Evolutionary conservation across 2,888 invertebrate species (phyloP).

Genomic region (Archaeoteleia sp.): DNA sequence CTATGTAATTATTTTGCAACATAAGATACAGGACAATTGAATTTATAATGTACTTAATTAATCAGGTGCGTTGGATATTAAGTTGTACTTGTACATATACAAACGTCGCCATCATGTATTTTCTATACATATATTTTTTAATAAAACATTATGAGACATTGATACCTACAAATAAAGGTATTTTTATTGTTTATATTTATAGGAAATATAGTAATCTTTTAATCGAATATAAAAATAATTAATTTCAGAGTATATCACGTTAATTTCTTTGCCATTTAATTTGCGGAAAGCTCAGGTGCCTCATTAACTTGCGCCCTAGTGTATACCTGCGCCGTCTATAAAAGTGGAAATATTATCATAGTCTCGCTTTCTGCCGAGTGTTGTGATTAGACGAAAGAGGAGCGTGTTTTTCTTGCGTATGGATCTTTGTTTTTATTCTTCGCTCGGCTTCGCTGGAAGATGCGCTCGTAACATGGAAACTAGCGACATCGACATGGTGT

Average conservation of each 20-base stretch:
- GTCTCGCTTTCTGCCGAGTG: slow-evolving; percentile 57
- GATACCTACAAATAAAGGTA: not conserved
- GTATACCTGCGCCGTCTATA: slow-evolving; percentile 5
- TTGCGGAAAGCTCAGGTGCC: too few relatives aligned
- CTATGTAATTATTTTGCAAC: too few relatives aligned
- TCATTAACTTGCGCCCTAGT: too few relatives aligned
- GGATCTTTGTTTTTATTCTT: slow-evolving; percentile 68
- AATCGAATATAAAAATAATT: slow-evolving; percentile 26
- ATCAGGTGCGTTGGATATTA: not conserved
- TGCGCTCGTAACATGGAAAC: slow-evolving; percentile 61
- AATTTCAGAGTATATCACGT: not conserved
- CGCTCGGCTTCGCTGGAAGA: slow-evolving; percentile 61
- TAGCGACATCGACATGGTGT: slow-evolving; percentile 34
- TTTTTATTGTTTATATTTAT: slow-evolving; percentile 7
- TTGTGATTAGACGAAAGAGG: slow-evolving; percentile 62
- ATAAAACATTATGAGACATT: slow-evolving; percentile 18
- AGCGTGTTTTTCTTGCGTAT: slow-evolving; percentile 70
- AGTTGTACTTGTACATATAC: slow-evolving; percentile 16
- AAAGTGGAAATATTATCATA: slow-evolving; percentile 59
- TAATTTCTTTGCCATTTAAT: slow-evolving; percentile 19
- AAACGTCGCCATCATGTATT: slow-evolving; percentile 19
- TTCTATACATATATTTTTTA: slow-evolving; percentile 29
- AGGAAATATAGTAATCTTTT: slow-evolving; percentile 29
- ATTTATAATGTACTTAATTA: slow-evolving; percentile 11
- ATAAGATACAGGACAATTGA: too few relatives aligned